Conservation (phyloP, 1,140 invertebrate species). For the Gryon sp. region DNA sequence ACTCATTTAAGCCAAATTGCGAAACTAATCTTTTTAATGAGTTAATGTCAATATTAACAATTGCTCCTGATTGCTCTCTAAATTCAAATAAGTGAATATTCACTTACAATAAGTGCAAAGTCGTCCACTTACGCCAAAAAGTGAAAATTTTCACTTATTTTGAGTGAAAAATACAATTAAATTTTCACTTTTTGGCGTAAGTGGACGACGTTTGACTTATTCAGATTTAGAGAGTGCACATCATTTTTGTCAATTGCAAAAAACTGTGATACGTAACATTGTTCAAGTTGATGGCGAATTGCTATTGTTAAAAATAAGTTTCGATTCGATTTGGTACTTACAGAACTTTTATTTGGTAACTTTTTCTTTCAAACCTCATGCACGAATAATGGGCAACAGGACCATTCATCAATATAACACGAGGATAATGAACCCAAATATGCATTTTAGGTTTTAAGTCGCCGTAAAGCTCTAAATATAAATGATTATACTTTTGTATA, state of each 20-base stretch:
- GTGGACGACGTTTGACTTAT: too few relatives aligned
- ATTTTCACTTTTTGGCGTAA: too few relatives aligned
- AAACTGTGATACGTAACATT: conserved; percentile 6
- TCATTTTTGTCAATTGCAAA: background rate
- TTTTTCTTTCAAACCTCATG: background rate
- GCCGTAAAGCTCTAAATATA: conserved; percentile 29
- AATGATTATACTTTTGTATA: conserved; percentile 24
- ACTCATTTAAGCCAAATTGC: background rate
- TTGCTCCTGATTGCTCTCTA: background rate
- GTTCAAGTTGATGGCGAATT: conserved; percentile 41
- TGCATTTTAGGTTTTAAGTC: conserved; percentile 51
- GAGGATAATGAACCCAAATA: conserved; percentile 35
- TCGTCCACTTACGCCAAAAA: too few relatives aligned
- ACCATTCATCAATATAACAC: conserved; percentile 22
- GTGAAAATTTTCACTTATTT: too few relatives aligned
- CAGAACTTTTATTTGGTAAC: conserved; percentile 10
- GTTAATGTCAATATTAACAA: background rate
- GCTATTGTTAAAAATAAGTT: conserved; percentile 37
- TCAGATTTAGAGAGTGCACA: too few relatives aligned
- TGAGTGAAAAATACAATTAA: too few relatives aligned
- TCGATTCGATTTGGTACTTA: conserved; percentile 7
- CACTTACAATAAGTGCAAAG: too few relatives aligned
- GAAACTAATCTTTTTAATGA: background rate
- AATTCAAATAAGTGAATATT: too few relatives aligned
- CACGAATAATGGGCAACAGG: conserved; percentile 42